Evolutionary conservation across 2,113 vertebrate genomes (phyloP), one percentile per base, ranked within the genome.

Genomic region (Platysternon megacephalum): DNA sequence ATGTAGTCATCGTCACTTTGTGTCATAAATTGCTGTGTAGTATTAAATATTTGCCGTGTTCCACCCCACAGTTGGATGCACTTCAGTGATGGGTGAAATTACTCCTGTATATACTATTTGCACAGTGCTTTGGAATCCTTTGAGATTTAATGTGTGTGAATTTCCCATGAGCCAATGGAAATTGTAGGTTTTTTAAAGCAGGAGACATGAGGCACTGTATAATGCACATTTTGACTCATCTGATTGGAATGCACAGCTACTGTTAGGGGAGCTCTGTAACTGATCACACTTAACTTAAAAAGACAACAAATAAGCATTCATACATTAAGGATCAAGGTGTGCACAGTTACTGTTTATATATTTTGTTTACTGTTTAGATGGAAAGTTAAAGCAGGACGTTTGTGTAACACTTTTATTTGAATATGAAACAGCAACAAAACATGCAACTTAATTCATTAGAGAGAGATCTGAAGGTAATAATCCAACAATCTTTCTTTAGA

Each of bases 81-180:
- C 65, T 68, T 86, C 24, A 22, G 74, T 0, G 2, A 8, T 2
- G 14, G 55, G 48, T 35, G 28, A 74, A 55, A 46, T 1, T 0
- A 8, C 19, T 68, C 16, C 3, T 0, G 3, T 53, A 53, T 3
- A 0, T 1, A 21, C 86, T 13, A 5, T 58, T 51, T 72, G 35
- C 12, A 26, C 44, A 44, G 35, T 82, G 65, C 61, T 74, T 17
- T n/a, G 74, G 61, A 56, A 74, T 86, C 1, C 61, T 84, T 14
- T 35, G 74, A 72, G 84, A 22, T 61, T 24, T 21, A 78, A 61
- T 49, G 51, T 87, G 42, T 5, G 19, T 53, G 11, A n/a, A 39
- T 53, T 35, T 55, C n/a, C 52, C 35, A 39, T 11, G 4, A 32
- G 19, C 21, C n/a, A 6, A 1, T 5, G 12, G 35, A 82, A 86